Evolutionary conservation across 2,888 invertebrate species (phyloP).

Genomic region (Serrognathus titanus): DNA sequence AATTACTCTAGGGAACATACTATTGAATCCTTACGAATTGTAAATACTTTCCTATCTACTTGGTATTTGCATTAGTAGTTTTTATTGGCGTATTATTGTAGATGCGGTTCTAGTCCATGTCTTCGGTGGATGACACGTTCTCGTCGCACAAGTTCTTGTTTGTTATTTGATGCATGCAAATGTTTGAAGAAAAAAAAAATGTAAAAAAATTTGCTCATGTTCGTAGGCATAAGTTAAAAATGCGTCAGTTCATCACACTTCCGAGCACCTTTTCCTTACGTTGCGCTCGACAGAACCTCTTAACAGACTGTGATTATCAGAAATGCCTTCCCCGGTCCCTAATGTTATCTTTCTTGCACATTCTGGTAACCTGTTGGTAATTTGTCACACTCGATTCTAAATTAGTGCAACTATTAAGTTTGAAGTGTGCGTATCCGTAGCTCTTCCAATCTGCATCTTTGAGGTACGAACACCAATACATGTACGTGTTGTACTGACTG

Average conservation of each 20-base stretch:
- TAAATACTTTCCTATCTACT: conserved; percentile 28
- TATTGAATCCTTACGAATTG: conserved; percentile 31
- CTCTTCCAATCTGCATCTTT: conserved; percentile 30
- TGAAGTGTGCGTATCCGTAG: conserved; percentile 28
- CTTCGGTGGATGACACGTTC: conserved; percentile 32
- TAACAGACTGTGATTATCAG: conserved; percentile 54
- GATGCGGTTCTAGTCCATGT: conserved; percentile 21
- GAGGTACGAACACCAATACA: conserved; percentile 43
- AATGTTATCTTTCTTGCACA: conserved; percentile 33
- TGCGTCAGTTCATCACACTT: conserved; percentile 39
- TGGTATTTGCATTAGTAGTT: conserved; percentile 22
- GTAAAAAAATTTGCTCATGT: conserved; percentile 43
- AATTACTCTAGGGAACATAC: conserved; percentile 80
- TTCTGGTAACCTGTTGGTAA: conserved; percentile 21
- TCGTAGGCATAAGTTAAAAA: conserved; percentile 41
- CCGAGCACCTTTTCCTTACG: conserved; percentile 30
- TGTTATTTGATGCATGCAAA: conserved; percentile 38
- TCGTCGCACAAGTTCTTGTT: conserved; percentile 44
- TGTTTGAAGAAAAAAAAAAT: conserved; percentile 17
- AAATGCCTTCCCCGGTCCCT: conserved; percentile 50
- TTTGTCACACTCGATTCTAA: conserved; percentile 16
- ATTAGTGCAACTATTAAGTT: conserved; percentile 3
- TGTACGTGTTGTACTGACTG: conserved; percentile 44
- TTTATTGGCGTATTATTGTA: conserved; percentile 10
- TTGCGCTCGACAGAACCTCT: conserved; percentile 36